Evolutionary conservation across 2,797 vertebrate genomes (phyloP).

Genomic region (Odontamblyopus rebecca): DNA sequence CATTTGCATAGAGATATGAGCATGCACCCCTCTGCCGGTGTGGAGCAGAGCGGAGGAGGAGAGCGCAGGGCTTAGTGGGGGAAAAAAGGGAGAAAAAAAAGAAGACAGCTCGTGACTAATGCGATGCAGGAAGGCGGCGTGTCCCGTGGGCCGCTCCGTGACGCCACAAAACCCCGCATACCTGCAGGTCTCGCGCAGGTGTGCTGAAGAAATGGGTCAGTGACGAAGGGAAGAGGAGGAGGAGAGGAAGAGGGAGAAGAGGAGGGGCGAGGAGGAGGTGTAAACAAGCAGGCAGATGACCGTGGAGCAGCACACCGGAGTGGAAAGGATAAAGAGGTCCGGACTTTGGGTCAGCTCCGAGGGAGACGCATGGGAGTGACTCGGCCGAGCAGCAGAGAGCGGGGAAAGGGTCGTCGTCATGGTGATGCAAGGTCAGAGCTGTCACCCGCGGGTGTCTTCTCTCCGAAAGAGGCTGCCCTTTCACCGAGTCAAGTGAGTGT

Average conservation of each 20-base stretch:
- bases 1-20: not conserved
- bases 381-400: not conserved
- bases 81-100: not conserved
- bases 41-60: not conserved
- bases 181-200: constrained; percentile 17
- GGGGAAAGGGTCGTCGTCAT: constrained; percentile 46
- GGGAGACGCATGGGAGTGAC: not conserved
- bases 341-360: not conserved
- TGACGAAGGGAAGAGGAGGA: not conserved
- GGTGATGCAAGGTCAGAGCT: constrained; percentile 81
- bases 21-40: not conserved
- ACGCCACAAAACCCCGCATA: constrained; percentile 10
- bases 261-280: constrained; percentile 3
- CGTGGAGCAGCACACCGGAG: not conserved
- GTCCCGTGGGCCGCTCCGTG: constrained; percentile 21
- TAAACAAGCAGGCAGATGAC: constrained; percentile 18
- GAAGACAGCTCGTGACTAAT: constrained; percentile 30
- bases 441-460: constrained; percentile 68
- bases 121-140: constrained; percentile 2
- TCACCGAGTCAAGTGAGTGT: constrained; percentile 75
- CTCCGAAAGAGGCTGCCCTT: constrained; percentile 80
- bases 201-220: constrained; percentile 51
- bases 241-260: not conserved
- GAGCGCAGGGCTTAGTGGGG: not conserved
- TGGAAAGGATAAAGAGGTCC: constrained; percentile 5